Base-by-base conservation (phyloP, 2,888 invertebrate species). In the Agrochola litura region DNA sequence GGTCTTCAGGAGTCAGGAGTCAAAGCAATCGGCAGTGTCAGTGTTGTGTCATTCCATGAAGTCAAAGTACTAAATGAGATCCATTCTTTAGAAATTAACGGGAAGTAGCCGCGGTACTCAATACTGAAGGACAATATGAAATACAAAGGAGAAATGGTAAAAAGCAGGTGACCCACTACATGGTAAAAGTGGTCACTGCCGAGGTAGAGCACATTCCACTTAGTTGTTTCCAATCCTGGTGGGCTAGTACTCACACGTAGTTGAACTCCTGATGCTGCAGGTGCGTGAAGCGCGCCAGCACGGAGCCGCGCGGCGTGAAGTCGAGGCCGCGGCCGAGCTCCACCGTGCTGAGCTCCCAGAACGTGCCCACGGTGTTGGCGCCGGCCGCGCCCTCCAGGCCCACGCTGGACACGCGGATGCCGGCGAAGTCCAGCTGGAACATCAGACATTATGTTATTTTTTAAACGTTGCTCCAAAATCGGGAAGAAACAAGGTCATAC, bases 301-400 rank as follows among this genome's bases (percentile, higher is more conserved):
- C 30, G 2, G 30, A 30, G 30, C 30, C 30, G 30, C 30, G 30
- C 30, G 30, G 30, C 30, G 30, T 30, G 30, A 30, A 30, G 30
- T 30, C 30, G 1, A 30, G 30, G 30, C 30, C 30, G 30, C 30
- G 30, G 30, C 30, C 30, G 1, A 30, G 30, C 30, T 30, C 30
- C 30, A 30, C n/a, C n/a, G 98, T 98, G 76, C 98, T 98, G 93
- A 98, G 97, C 95, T 98, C 98, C 98, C 98, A 99, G 94, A 97
- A 98, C 0, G 98, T 98, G 79, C 95, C 94, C 60, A 98, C 84
- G 1, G 93, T 92, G 93, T 98, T 98, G 22, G 91, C 89, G 0
- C 97, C 97, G 0, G 97, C 97, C 22, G 95, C 89, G 1, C 97
- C 94, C 63, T 96, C 93, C 16, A 98, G 90, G 84, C 97, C 93